These are phyloP conservation scores for Corbicula japonica DNA, from an alignment of 2,888 invertebrate genomes.

Conservation along the genomic window DNA sequence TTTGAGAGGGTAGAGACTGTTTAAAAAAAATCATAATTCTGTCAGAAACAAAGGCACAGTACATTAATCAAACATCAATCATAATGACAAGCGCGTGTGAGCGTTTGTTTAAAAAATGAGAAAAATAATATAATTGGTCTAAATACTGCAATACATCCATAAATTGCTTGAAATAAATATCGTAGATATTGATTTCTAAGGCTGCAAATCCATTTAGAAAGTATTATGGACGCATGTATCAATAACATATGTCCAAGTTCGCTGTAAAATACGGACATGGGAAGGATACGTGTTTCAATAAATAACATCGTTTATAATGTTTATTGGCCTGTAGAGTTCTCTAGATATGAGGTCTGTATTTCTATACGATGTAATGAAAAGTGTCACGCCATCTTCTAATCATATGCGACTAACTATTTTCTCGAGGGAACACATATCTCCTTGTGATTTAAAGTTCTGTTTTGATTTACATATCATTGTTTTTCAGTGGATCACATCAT, in stretches of 20 bases:
- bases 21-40: too few relatives aligned
- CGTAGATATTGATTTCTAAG: constrained; percentile 23
- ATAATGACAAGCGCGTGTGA: too few relatives aligned
- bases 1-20: too few relatives aligned
- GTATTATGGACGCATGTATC: constrained; percentile 13
- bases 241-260: constrained; percentile 12
- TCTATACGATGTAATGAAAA: constrained; percentile 8
- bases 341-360: constrained; percentile 23
- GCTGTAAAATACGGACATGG: constrained; percentile 22
- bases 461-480: constrained; percentile 31
- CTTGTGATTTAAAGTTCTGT: constrained; percentile 22
- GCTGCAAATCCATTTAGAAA: constrained; percentile 12
- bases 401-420: constrained; percentile 6
- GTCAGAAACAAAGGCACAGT: too few relatives aligned
- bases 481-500: not conserved
- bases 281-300: constrained; percentile 30
- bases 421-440: constrained; percentile 11
- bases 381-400: constrained; percentile 31
- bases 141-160: constrained; percentile 19
- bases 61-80: too few relatives aligned
- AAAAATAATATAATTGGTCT: constrained; percentile 5
- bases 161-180: constrained; percentile 12
- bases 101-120: too few relatives aligned
- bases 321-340: constrained; percentile 31
- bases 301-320: constrained; percentile 29